Percentiles rank a stretch among this genome's conserved stretches.
Evolutionary conservation across 2,113 vertebrate genomes (phyloP).

Genomic region (Emberiza fucata): DNA sequence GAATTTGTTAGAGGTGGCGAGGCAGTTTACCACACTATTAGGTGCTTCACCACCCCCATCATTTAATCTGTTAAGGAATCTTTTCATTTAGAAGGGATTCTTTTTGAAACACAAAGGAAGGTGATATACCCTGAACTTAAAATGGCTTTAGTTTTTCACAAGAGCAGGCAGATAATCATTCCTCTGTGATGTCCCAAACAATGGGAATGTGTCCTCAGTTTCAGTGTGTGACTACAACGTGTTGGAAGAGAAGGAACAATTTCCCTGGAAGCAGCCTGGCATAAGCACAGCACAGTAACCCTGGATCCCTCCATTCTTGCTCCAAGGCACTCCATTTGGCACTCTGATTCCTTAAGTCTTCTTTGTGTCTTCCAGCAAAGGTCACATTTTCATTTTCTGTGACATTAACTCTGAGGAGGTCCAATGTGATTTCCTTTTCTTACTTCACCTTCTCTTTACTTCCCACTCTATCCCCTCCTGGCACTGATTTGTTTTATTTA

Average conservation of each 20-base stretch:
- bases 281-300: neutral
- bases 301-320: neutral
- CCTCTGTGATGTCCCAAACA: neutral
- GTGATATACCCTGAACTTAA: neutral
- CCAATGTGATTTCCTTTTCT: neutral
- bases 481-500: neutral
- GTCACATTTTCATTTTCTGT: neutral
- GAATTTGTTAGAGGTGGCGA: neutral
- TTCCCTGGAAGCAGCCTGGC: neutral
- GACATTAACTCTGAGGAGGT: neutral
- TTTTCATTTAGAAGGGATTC: neutral
- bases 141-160: neutral
- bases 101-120: neutral
- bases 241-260: neutral
- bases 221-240: neutral
- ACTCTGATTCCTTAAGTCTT: neutral
- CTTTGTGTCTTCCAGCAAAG: neutral
- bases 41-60: neutral
- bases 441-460: neutral
- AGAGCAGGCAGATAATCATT: neutral
- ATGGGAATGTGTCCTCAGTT: neutral
- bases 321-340: neutral
- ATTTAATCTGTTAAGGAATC: neutral
- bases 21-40: neutral
- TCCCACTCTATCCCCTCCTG: fast-evolving